Evolutionary conservation across 2,113 vertebrate genomes (phyloP).

Genomic region (Hemichromis elongatus): DNA sequence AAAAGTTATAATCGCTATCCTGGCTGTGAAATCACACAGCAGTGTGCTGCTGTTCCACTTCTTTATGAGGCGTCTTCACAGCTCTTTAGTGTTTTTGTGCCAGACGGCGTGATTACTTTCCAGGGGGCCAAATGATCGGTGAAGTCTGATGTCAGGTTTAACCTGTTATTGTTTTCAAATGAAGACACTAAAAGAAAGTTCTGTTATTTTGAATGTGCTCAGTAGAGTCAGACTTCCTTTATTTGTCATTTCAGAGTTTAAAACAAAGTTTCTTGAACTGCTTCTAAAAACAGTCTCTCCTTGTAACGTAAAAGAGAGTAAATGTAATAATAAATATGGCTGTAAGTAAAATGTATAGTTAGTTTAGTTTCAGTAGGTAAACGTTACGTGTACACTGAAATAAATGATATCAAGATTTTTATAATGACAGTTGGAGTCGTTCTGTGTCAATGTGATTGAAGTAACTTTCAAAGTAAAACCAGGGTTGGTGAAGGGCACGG

Average conservation of each 20-base stretch:
- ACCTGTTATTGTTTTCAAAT: not conserved
- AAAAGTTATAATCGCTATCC: not conserved
- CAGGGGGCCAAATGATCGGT: not conserved
- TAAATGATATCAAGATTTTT: not conserved
- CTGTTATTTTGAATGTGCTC: not conserved
- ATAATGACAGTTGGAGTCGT: not conserved
- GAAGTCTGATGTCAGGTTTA: not conserved
- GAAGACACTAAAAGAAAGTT: not conserved
- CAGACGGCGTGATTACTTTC: fast-evolving
- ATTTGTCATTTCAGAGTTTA: not conserved
- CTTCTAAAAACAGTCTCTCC: not conserved
- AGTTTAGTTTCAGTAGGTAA: not conserved
- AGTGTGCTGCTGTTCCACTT: not conserved
- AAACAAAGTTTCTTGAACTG: fast-evolving
- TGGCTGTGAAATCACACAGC: not conserved
- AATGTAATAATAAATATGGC: fast-evolving
- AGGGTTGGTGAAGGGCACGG: not conserved
- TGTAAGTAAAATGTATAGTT: not conserved
- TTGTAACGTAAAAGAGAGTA: not conserved
- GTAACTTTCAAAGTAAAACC: not conserved
- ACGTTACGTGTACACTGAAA: not conserved
- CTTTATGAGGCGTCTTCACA: not conserved
- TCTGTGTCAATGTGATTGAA: not conserved
- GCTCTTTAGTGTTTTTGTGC: not conserved
- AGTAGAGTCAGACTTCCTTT: not conserved